Evolutionary conservation across 2,113 vertebrate genomes (phyloP).

Genomic region (Epinephelus lanceolatus): DNA sequence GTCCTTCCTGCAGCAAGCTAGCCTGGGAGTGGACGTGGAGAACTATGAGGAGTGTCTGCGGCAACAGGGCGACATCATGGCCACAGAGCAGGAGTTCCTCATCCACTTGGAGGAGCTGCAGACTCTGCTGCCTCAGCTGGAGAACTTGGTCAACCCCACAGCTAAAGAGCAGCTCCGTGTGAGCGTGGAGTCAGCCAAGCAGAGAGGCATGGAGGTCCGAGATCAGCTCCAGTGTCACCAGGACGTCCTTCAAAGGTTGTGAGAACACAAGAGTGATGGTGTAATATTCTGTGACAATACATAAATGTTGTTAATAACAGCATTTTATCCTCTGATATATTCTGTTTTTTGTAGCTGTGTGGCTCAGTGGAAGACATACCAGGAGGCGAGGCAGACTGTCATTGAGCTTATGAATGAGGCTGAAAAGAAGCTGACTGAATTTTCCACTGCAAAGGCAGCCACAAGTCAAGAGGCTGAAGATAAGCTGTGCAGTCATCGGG

Average conservation of each 20-base stretch:
- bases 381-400: slow-evolving; percentile 91
- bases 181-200: slow-evolving; percentile 86
- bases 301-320: not conserved
- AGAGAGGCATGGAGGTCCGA: slow-evolving; percentile 84
- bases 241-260: slow-evolving; percentile 91
- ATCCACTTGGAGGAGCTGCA: slow-evolving; percentile 87
- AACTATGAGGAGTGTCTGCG: slow-evolving; percentile 92
- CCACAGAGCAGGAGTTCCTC: slow-evolving; percentile 89
- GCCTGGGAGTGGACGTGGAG: slow-evolving; percentile 92
- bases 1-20: slow-evolving; percentile 90
- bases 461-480: slow-evolving; percentile 90
- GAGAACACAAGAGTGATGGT: not conserved
- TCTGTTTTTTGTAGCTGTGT: slow-evolving; percentile 85
- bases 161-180: slow-evolving; percentile 88
- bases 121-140: slow-evolving; percentile 85
- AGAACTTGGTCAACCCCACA: slow-evolving; percentile 85
- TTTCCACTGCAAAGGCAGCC: slow-evolving; percentile 90
- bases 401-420: slow-evolving; percentile 95
- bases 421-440: slow-evolving; percentile 95
- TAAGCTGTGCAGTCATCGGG: slow-evolving; percentile 91
- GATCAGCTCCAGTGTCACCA: slow-evolving; percentile 88
- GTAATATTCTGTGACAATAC: not conserved
- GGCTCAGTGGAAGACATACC: slow-evolving; percentile 92
- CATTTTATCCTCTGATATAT: not conserved
- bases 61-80: slow-evolving; percentile 91